Evolutionary conservation across 2,888 invertebrate genomes (phyloP).

Genomic region (Metellina segmentata): DNA sequence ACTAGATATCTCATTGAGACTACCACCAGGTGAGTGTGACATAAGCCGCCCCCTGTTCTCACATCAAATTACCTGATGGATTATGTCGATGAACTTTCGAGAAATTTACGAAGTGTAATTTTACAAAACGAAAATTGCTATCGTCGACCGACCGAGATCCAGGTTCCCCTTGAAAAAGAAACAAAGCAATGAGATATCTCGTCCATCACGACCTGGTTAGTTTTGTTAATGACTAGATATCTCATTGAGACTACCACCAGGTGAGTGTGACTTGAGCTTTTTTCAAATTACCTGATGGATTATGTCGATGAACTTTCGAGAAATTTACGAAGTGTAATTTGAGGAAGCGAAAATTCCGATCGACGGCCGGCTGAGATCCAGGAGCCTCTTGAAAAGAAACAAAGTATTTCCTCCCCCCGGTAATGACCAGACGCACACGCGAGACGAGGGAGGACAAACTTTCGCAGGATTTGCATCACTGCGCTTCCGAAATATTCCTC

Average conservation of each 20-base stretch:
- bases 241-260: too few species aligned
- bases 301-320: background rate
- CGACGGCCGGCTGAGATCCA: background rate
- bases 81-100: too few species aligned
- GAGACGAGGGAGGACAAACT: constrained; percentile 14
- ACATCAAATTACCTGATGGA: too few species aligned
- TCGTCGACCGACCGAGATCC: too few species aligned
- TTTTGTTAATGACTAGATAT: too few species aligned
- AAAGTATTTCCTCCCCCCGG: constrained; percentile 8
- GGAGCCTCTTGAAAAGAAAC: background rate
- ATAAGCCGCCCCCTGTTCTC: background rate
- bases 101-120: too few species aligned
- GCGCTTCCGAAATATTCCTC: constrained; percentile 34
- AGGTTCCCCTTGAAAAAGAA: too few species aligned
- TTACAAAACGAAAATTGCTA: too few species aligned
- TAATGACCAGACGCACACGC: constrained; percentile 27
- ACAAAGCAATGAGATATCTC: too few species aligned
- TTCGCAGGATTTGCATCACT: constrained; percentile 45
- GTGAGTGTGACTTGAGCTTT: background rate
- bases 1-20: too few species aligned
- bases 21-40: background rate
- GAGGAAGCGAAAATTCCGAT: background rate
- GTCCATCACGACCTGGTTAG: too few species aligned
- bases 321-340: background rate
- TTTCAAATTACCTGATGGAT: background rate